Conservation (phyloP, 1,140 invertebrate species). For the Zophobas morio region DNA sequence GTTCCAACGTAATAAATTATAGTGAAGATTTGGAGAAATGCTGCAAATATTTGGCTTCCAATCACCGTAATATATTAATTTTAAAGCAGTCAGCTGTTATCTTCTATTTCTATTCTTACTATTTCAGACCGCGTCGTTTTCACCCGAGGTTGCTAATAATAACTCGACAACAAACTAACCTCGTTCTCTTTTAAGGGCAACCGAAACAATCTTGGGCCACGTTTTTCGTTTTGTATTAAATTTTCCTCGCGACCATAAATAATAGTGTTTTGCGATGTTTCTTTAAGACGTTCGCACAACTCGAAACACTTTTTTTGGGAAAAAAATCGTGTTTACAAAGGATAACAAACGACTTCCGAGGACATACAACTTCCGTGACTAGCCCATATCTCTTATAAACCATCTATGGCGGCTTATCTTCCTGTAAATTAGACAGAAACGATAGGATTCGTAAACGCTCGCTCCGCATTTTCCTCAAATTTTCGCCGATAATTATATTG, state of each 20-base stretch:
- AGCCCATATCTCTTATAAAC: conserved; percentile 21
- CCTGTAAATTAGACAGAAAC: conserved; percentile 43
- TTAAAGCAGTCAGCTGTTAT: conserved; percentile 48
- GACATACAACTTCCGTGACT: conserved; percentile 46
- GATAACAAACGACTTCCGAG: conserved; percentile 46
- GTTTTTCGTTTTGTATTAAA: conserved; percentile 24
- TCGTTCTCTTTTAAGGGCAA: conserved; percentile 44
- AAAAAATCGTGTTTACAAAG: conserved; percentile 45
- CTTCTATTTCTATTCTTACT: conserved; percentile 43
- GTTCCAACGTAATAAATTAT: not conserved
- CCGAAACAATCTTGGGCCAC: conserved; percentile 1
- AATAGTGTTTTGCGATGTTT: conserved; percentile 32
- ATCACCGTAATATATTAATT: conserved; percentile 40
- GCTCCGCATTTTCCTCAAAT: conserved; percentile 18
- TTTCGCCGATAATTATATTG: conserved; percentile 28
- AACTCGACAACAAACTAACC: conserved; percentile 40
- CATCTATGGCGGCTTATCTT: conserved; percentile 30
- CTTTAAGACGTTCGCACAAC: conserved; percentile 21
- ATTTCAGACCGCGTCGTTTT: conserved; percentile 41
- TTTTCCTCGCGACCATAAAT: conserved; percentile 18
- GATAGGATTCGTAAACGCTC: conserved; percentile 29
- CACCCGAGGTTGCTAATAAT: conserved; percentile 21
- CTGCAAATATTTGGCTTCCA: conserved; percentile 36
- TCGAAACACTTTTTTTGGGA: conserved; percentile 17
- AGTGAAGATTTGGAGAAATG: not conserved